phyloP scores from a whole-genome alignment of 2,797 vertebrate species.

The Pangasius krempfi region DNA sequence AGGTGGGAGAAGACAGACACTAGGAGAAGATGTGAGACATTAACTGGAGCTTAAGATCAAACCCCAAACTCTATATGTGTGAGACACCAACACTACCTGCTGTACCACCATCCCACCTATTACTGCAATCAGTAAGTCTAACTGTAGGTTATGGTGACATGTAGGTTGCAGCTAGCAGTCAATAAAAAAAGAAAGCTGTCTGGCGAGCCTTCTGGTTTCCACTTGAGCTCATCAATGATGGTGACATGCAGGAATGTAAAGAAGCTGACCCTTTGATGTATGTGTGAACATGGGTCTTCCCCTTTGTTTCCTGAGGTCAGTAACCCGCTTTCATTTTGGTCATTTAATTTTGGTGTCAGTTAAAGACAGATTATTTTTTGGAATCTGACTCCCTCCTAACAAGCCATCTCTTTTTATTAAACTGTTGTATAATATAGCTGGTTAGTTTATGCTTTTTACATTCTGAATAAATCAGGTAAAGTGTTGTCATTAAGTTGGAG shows the following conservation, averaged over 20 bases:
- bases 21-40: not conserved
- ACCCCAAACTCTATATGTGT: not conserved
- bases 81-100: not conserved
- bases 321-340: not conserved
- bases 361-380: slow-evolving; percentile 8
- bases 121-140: not conserved
- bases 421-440: not conserved
- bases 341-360: not conserved
- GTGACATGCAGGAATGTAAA: slow-evolving; percentile 24
- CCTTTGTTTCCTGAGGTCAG: not conserved
- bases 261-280: slow-evolving; percentile 28
- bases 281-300: not conserved
- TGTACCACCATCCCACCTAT: not conserved
- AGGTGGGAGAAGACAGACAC: not conserved
- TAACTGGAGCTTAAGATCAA: not conserved
- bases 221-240: not conserved
- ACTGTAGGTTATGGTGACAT: not conserved
- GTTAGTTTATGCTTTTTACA: not conserved
- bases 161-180: not conserved
- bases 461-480: not conserved
- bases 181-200: not conserved
- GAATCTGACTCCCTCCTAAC: not conserved
- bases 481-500: not conserved
- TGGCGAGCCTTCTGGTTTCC: not conserved
- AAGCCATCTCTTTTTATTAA: not conserved